phyloP scores from a whole-genome alignment of 1,140 invertebrate genomes.

The Venturia canescens region DNA sequence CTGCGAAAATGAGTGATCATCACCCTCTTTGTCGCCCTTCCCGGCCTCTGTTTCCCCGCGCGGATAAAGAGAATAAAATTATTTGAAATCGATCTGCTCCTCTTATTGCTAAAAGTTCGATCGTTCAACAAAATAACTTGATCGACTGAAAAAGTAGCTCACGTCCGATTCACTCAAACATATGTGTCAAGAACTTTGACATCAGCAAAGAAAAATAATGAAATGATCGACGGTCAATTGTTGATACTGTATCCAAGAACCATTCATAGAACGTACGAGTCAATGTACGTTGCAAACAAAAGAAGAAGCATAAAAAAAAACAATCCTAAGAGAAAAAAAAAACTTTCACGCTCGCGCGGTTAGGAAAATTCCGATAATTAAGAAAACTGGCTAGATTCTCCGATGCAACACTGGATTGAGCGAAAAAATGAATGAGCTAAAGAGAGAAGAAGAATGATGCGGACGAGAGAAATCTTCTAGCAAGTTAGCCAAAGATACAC shows the following conservation, averaged over 20 bases:
- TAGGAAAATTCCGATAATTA: slow-evolving; percentile 36
- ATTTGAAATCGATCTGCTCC: background rate
- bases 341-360: background rate
- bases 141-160: background rate
- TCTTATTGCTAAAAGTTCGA: background rate
- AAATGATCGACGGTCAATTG: too few species aligned
- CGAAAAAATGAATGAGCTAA: slow-evolving; percentile 4
- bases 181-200: too few species aligned
- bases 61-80: slow-evolving; percentile 27
- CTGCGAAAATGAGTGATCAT: background rate
- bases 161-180: too few species aligned
- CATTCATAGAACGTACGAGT: too few species aligned
- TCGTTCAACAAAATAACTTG: background rate
- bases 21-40: background rate
- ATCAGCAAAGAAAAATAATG: too few species aligned
- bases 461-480: background rate
- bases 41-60: background rate
- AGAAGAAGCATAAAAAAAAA: background rate
- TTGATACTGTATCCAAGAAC: background rate
- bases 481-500: background rate
- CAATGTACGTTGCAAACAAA: background rate
- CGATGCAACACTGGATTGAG: background rate
- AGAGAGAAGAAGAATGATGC: slow-evolving; percentile 2
- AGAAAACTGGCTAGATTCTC: slow-evolving; percentile 23
- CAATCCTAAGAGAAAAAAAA: slow-evolving; percentile 17